Conservation (phyloP, 2,888 invertebrate species). For the Eupithecia subumbrata region DNA sequence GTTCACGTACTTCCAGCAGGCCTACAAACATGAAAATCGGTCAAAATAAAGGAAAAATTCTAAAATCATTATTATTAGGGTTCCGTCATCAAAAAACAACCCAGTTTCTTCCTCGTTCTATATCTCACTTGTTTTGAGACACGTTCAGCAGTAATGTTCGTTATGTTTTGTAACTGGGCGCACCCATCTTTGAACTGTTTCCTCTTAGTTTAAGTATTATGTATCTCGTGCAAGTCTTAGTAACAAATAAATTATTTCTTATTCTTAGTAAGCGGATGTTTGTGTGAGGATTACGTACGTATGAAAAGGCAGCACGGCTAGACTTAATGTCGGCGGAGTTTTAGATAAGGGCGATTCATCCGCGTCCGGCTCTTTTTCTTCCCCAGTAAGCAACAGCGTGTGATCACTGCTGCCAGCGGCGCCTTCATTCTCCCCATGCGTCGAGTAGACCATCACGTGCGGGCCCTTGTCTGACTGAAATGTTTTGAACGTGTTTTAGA, state of each 20-base stretch:
- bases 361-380: too few relatives aligned
- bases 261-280: neutral
- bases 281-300: constrained; percentile 54
- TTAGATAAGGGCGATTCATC: constrained; percentile 55
- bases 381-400: too few relatives aligned
- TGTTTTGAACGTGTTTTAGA: neutral
- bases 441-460: constrained; percentile 63
- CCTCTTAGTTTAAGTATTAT: neutral
- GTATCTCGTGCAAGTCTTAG: neutral
- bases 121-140: too few relatives aligned
- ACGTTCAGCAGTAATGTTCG: too few relatives aligned
- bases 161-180: too few relatives aligned
- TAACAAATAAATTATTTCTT: neutral
- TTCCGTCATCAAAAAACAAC: too few relatives aligned
- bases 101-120: too few relatives aligned
- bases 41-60: too few relatives aligned
- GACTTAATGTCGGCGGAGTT: constrained; percentile 54
- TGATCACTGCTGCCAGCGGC: constrained; percentile 19
- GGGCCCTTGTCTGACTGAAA: constrained; percentile 62
- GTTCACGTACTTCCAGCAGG: too few relatives aligned
- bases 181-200: too few relatives aligned
- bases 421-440: neutral
- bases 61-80: too few relatives aligned
- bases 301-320: constrained; percentile 63
- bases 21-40: too few relatives aligned